Percentiles rank a stretch among this genome's conserved stretches.
These are phyloP conservation scores for Kryphioiulus occultus DNA, from an alignment of 2,888 invertebrate species.

Conservation along the genomic window DNA sequence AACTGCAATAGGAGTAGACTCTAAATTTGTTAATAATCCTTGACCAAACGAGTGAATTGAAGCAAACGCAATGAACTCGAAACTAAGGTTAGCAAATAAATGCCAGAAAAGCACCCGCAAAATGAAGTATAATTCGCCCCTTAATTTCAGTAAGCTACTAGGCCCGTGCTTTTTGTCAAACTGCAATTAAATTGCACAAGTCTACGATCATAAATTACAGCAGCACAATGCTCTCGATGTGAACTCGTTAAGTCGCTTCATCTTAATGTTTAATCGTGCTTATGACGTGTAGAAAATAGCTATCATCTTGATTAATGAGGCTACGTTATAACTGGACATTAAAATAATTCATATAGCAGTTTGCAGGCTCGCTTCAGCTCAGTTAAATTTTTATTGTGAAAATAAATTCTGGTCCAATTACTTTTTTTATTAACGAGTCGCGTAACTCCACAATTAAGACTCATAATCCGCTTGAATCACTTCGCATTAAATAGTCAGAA, in stretches of 20 bases:
- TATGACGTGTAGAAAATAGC: neutral
- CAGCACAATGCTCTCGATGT: too few species aligned
- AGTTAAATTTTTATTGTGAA: neutral
- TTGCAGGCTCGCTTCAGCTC: neutral
- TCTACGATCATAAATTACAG: neutral
- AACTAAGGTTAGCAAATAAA: too few species aligned
- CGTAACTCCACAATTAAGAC: neutral
- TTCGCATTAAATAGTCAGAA: neutral
- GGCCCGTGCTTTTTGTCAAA: too few species aligned
- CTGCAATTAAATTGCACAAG: too few species aligned
- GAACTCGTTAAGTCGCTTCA: neutral
- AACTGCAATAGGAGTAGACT: too few species aligned
- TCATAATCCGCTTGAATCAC: neutral
- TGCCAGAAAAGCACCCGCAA: too few species aligned
- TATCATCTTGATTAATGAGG: neutral
- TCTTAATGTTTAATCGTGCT: neutral
- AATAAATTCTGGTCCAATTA: neutral
- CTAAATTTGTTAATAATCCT: too few species aligned
- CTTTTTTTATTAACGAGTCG: neutral
- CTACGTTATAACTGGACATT: neutral
- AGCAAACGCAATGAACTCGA: too few species aligned
- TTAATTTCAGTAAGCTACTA: too few species aligned
- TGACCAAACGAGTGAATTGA: too few species aligned
- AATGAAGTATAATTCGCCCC: too few species aligned
- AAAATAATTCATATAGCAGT: neutral